Percentiles rank a stretch among this genome's conserved stretches.
Conservation (phyloP, 1,140 invertebrate genomes). For the Aleiodes sp. region DNA sequence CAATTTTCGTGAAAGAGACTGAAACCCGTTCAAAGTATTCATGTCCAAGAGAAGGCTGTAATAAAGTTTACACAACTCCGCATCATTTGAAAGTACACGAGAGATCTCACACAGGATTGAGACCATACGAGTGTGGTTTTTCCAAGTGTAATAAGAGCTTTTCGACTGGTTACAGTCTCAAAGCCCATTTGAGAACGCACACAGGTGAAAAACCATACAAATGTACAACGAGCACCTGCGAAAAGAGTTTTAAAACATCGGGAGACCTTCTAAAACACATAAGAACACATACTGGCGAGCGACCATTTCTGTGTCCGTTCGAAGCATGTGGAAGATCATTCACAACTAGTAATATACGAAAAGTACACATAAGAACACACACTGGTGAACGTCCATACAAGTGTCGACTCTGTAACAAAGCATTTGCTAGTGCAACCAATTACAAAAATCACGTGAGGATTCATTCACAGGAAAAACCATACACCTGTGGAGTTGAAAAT, state of each 20-base stretch:
- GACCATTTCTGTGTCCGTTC: constrained; percentile 74
- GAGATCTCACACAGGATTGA: constrained; percentile 72
- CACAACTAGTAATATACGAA: constrained; percentile 79
- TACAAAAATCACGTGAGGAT: constrained; percentile 75
- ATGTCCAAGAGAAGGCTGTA: constrained; percentile 67
- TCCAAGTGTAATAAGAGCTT: constrained; percentile 73
- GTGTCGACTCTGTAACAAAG: constrained; percentile 71
- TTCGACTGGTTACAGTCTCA: constrained; percentile 75
- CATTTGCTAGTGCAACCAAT: constrained; percentile 77
- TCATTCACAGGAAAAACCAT: constrained; percentile 71
- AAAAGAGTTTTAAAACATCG: constrained; percentile 75
- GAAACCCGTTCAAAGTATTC: constrained; percentile 51
- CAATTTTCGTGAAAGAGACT: constrained; percentile 43
- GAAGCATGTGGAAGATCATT: constrained; percentile 75
- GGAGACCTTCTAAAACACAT: constrained; percentile 78
- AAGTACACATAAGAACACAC: constrained; percentile 70
- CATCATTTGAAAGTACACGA: constrained; percentile 73
- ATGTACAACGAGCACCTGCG: constrained; percentile 69
- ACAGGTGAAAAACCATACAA: constrained; percentile 77
- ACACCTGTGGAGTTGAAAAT: constrained; percentile 69
- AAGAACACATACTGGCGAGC: constrained; percentile 76
- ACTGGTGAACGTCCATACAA: constrained; percentile 75
- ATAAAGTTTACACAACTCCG: constrained; percentile 68
- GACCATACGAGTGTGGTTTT: constrained; percentile 71
- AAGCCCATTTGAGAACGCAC: constrained; percentile 75